Base-by-base conservation (phyloP, 2,888 invertebrate species). In the Tridacna crocea region DNA sequence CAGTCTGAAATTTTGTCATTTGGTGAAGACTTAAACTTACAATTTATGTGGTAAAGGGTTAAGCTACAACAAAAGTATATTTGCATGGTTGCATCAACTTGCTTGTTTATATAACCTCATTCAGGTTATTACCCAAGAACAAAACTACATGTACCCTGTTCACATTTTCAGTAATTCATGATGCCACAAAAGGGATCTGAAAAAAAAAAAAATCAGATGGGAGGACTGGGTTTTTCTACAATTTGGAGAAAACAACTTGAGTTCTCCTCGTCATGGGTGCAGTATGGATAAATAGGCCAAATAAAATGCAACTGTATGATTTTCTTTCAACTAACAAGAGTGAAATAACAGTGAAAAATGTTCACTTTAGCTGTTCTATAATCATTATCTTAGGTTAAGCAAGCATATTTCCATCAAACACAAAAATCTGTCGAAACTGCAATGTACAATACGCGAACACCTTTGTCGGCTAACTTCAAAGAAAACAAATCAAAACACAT, bases 381-480 rank as follows among this genome's bases (percentile, higher is more conserved):
- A 4, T 36, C 2, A 36, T 8, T 4, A 8, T 36, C 36, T 36
- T 2, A 36, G 8, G 36, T 36, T 8, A 8, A 6, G 55, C 55
- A 55, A 55, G 19, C 19, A 19, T 6, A 19, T 3, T 55, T 55
- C 11, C 3, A 19, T 10, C 3, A 55, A 6, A 19, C 55, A 10
- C 55, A 55, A 2, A 24, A 27, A 27, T 36, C 8, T 4, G 6
- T 36, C 6, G 10, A 15, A 24, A 24, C 36, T 10, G 36, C 0
- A 10, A 51, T 11, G 70, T 70, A 51, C 70, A 70, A 70, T 74
- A 73, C 51, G 17, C 55, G 24, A 76, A 79, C 82, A 82, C 82
- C 82, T 82, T 77, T 75, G 83, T 83, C 85, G 85, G 82, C 82
- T 36, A 82, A 83, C 82, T 73, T 85, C 85, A 85, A 85, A 85